phyloP scores from a whole-genome alignment of 2,888 invertebrate genomes.

The Xylota segnis region DNA sequence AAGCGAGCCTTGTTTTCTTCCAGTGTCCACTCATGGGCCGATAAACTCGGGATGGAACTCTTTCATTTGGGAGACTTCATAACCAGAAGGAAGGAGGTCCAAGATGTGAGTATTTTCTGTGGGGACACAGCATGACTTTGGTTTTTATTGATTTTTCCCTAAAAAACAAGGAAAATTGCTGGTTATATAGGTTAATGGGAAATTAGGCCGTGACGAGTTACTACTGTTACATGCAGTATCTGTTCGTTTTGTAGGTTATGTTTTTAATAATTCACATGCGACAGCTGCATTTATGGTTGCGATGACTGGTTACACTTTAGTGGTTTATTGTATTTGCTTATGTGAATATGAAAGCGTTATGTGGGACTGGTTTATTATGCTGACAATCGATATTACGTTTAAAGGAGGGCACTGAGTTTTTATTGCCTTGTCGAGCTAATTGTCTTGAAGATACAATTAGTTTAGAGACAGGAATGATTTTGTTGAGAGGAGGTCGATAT shows the following conservation, averaged over 20 bases:
- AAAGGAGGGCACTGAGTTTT: no score
- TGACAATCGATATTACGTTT: background rate
- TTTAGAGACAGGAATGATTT: no score
- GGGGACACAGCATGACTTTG: background rate
- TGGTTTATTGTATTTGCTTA: background rate
- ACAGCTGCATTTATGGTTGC: slow-evolving; percentile 48
- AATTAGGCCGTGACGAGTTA: slow-evolving; percentile 61
- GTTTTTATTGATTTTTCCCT: slow-evolving; percentile 82
- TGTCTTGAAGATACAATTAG: no score
- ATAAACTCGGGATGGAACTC: slow-evolving; percentile 91
- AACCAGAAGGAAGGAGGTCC: slow-evolving; percentile 91
- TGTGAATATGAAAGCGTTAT: background rate
- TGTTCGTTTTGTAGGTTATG: slow-evolving; percentile 29
- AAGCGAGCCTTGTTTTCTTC: slow-evolving; percentile 36
- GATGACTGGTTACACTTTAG: slow-evolving; percentile 2
- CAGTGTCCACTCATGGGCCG: slow-evolving; percentile 93
- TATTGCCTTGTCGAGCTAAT: no score
- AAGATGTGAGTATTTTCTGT: slow-evolving; percentile 87
- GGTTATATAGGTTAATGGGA: slow-evolving; percentile 57
- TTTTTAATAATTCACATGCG: slow-evolving; percentile 60
- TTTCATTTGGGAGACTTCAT: slow-evolving; percentile 93
- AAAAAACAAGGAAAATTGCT: background rate
- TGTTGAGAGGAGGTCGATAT: no score
- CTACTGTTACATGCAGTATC: slow-evolving; percentile 52
- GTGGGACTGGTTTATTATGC: background rate